These are phyloP conservation scores for Laticauda colubrina DNA, from an alignment of 2,113 vertebrate genomes.

Conservation along the genomic window DNA sequence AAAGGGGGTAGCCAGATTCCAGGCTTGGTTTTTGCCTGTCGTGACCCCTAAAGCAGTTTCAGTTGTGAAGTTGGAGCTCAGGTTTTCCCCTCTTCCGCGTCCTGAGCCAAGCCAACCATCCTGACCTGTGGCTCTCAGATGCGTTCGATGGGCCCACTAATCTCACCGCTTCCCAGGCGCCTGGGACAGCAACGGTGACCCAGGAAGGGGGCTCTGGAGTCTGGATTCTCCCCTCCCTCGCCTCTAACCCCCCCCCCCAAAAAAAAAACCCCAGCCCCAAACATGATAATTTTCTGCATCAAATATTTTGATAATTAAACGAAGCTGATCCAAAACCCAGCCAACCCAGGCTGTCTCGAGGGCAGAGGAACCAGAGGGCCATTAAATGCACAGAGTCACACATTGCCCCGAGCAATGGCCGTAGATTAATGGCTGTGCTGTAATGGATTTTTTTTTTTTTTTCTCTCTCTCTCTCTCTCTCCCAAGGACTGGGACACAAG, in stretches of 20 bases:
- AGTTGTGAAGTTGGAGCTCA: too few species aligned
- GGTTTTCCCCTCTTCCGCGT: too few species aligned
- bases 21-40: too few species aligned
- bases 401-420: slow-evolving; percentile 77
- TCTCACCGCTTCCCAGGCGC: too few species aligned
- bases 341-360: slow-evolving; percentile 64
- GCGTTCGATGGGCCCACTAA: too few species aligned
- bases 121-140: too few species aligned
- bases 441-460: slow-evolving; percentile 76
- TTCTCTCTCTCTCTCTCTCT: slow-evolving; percentile 30
- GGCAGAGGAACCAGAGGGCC: slow-evolving; percentile 78
- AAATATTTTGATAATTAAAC: slow-evolving; percentile 93
- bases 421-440: slow-evolving; percentile 81
- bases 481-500: slow-evolving; percentile 75
- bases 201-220: slow-evolving; percentile 43
- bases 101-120: too few species aligned
- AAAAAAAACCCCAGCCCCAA: slow-evolving; percentile 43
- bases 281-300: slow-evolving; percentile 90
- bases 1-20: too few species aligned
- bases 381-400: slow-evolving; percentile 79
- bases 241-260: slow-evolving; percentile 15
- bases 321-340: slow-evolving; percentile 80
- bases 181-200: slow-evolving; percentile 11
- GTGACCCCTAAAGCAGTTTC: too few species aligned
- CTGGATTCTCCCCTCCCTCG: too few species aligned